phyloP scores from a whole-genome alignment of 2,888 invertebrate species.

The Acleris cristana region DNA sequence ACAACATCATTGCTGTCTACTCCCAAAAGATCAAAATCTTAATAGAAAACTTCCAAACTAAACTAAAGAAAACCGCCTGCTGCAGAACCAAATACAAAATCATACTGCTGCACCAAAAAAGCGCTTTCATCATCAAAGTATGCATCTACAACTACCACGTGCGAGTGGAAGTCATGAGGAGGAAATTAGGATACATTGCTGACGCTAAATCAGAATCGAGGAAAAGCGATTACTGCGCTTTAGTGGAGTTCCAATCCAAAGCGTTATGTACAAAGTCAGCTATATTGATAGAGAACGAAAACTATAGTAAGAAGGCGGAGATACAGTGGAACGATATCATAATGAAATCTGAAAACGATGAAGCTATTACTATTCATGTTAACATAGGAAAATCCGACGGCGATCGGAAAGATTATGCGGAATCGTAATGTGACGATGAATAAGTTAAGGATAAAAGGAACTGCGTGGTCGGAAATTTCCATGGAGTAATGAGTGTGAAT shows the following conservation, averaged over 20 bases:
- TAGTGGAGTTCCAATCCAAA: conserved; percentile 78
- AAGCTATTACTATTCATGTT: conserved; percentile 78
- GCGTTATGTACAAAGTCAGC: conserved; percentile 74
- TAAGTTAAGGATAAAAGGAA: conserved; percentile 7
- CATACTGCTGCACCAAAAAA: conserved; percentile 72
- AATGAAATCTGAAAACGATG: conserved; percentile 74
- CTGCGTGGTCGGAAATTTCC: background rate
- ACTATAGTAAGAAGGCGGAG: conserved; percentile 77
- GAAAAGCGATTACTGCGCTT: conserved; percentile 75
- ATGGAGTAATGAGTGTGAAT: background rate
- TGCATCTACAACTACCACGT: conserved; percentile 80
- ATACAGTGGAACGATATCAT: conserved; percentile 77
- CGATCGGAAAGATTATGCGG: conserved; percentile 62
- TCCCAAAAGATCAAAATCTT: conserved; percentile 79
- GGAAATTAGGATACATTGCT: conserved; percentile 74
- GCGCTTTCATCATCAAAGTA: conserved; percentile 79
- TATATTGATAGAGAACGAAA: conserved; percentile 75
- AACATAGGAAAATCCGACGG: conserved; percentile 71
- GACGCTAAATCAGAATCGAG: conserved; percentile 68
- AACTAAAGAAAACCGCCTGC: conserved; percentile 77
- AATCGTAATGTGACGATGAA: conserved; percentile 49
- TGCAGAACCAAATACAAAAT: conserved; percentile 80
- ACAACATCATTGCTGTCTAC: conserved; percentile 77
- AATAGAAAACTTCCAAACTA: conserved; percentile 79
- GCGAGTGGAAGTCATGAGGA: conserved; percentile 74